Conservation (phyloP, 2,797 vertebrate species). For the Antennarius maculatus region DNA sequence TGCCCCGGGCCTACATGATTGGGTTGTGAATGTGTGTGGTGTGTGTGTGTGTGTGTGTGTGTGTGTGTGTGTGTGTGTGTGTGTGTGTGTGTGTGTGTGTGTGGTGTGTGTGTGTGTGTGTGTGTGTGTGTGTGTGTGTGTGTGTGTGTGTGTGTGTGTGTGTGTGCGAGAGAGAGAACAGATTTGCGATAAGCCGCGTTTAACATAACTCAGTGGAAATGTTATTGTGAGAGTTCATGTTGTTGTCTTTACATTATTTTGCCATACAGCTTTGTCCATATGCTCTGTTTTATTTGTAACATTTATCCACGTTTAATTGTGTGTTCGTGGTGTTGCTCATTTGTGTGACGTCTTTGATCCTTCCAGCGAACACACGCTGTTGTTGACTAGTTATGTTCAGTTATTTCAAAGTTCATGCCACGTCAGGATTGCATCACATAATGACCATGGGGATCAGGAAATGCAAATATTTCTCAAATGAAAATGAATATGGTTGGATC, state of each 20-base stretch:
- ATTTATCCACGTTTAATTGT: not conserved
- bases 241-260: slow-evolving; percentile 1
- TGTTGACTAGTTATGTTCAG: slow-evolving; percentile 1
- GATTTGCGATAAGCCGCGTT: slow-evolving; percentile 51
- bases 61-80: slow-evolving; percentile 14
- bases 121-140: slow-evolving; percentile 15
- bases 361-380: not conserved
- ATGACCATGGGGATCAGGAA: slow-evolving; percentile 45
- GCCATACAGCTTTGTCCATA: not conserved
- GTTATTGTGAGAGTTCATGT: slow-evolving; percentile 26
- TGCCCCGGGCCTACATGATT: slow-evolving; percentile 52
- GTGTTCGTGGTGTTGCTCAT: not conserved
- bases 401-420: slow-evolving; percentile 53
- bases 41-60: slow-evolving; percentile 22
- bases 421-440: slow-evolving; percentile 23
- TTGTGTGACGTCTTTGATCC: not conserved
- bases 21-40: slow-evolving; percentile 5
- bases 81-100: slow-evolving; percentile 7
- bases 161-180: slow-evolving; percentile 28
- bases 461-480: slow-evolving; percentile 8
- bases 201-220: slow-evolving; percentile 46
- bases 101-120: slow-evolving; percentile 15
- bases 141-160: slow-evolving; percentile 10
- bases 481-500: slow-evolving; percentile 14
- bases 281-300: slow-evolving; percentile 26